Percentiles rank a stretch among this genome's conserved stretches.
Evolutionary conservation across 2,113 vertebrate genomes (phyloP).

Genomic region (Orthonyx spaldingii): DNA sequence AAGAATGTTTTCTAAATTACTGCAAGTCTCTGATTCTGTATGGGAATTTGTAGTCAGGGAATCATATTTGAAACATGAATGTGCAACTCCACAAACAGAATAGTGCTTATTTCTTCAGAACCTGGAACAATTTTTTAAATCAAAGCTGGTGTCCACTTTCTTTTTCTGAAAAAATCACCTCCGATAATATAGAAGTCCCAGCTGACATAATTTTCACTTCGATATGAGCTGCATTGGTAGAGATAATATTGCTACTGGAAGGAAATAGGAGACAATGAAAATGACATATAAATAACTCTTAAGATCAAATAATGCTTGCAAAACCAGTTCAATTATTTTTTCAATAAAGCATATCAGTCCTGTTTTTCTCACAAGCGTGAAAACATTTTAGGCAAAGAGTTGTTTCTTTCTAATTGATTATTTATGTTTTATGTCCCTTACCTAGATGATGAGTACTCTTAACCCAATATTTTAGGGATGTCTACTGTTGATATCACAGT

Average conservation of each 20-base stretch:
- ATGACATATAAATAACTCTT: neutral
- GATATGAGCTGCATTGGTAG: neutral
- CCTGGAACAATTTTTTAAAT: neutral
- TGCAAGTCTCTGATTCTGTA: neutral
- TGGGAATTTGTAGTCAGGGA: neutral
- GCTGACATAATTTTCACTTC: neutral
- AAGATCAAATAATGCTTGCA: neutral
- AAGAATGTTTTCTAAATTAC: neutral
- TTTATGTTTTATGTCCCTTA: neutral
- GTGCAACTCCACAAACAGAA: neutral
- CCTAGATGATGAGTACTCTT: neutral
- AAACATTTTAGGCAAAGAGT: neutral
- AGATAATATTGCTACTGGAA: neutral
- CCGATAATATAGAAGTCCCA: neutral
- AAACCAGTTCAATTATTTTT: neutral
- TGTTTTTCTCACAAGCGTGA: neutral
- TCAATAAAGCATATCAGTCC: neutral
- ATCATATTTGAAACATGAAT: neutral
- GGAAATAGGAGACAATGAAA: neutral
- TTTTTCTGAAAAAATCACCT: neutral
- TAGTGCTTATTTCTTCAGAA: neutral
- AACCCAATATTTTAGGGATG: neutral
- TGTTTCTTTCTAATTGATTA: neutral
- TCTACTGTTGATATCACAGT: neutral
- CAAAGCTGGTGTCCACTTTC: neutral